Percentiles rank a stretch among this genome's conserved stretches.
These are phyloP conservation scores for Pteropus rufus DNA, from an alignment of 2,797 vertebrate genomes.

Conservation along the genomic window DNA sequence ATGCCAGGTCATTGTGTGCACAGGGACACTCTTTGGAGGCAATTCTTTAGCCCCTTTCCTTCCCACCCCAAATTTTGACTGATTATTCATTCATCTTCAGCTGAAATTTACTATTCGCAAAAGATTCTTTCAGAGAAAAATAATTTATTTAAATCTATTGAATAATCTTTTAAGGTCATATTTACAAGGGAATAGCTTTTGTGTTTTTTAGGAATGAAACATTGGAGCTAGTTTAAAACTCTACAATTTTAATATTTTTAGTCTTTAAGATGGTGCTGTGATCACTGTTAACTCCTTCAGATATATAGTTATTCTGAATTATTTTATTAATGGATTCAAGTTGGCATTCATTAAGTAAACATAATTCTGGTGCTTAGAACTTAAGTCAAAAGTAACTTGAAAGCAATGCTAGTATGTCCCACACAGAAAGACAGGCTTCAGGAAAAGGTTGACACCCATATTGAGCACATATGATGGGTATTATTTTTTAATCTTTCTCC, in stretches of 20 bases:
- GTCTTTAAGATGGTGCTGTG: background rate
- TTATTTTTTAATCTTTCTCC: background rate
- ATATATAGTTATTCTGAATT: background rate
- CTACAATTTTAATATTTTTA: background rate
- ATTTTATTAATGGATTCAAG: background rate
- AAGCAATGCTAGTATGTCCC: background rate
- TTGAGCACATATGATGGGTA: background rate
- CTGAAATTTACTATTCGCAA: background rate
- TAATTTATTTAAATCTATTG: background rate
- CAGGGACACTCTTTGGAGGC: background rate
- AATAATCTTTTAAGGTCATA: background rate
- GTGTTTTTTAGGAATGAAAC: background rate
- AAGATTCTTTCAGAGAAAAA: background rate
- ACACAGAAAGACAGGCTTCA: background rate
- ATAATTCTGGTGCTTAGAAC: background rate
- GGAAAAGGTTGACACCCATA: background rate
- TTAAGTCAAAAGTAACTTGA: constrained; percentile 18
- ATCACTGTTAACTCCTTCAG: background rate
- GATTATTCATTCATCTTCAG: background rate
- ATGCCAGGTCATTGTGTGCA: background rate
- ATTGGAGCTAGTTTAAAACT: background rate
- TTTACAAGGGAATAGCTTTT: background rate
- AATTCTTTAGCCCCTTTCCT: background rate
- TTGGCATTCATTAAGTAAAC: background rate
- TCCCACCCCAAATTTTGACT: background rate